phyloP scores from a whole-genome alignment of 2,888 invertebrate genomes.

The Drosophila robusta region DNA sequence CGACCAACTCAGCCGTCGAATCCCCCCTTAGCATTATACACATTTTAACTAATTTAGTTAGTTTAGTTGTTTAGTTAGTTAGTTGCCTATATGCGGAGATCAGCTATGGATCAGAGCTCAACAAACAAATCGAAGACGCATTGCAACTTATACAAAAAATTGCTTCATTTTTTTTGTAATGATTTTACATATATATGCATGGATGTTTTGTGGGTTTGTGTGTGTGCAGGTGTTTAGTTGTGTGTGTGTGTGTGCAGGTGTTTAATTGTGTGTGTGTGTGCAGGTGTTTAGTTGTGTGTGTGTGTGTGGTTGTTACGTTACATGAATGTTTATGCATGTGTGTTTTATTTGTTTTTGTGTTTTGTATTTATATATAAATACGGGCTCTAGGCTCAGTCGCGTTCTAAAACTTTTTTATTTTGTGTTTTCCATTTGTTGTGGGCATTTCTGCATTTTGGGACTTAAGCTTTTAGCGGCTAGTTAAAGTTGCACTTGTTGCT shows the following conservation, averaged over 20 bases:
- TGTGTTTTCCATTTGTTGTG: slow-evolving; percentile 18
- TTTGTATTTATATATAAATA: slow-evolving; percentile 50
- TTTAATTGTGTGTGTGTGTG: slow-evolving; percentile 11
- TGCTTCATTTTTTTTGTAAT: slow-evolving; percentile 19
- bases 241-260: slow-evolving; percentile 10
- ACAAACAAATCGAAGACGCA: slow-evolving; percentile 47
- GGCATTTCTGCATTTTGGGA: slow-evolving; percentile 13
- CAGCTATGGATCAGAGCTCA: slow-evolving; percentile 43
- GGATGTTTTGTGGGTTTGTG: slow-evolving; percentile 8
- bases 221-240: slow-evolving; percentile 12
- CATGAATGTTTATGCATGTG: slow-evolving; percentile 1
- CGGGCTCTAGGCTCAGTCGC: slow-evolving; percentile 58
- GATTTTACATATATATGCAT: slow-evolving; percentile 14
- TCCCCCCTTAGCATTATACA: slow-evolving; percentile 20
- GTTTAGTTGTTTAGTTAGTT: slow-evolving; percentile 35
- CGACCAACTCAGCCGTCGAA: slow-evolving; percentile 9
- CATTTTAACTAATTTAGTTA: slow-evolving; percentile 25
- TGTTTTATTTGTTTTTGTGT: not conserved
- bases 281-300: slow-evolving; percentile 15
- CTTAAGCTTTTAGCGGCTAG: slow-evolving; percentile 37
- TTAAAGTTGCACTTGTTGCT: slow-evolving; percentile 15
- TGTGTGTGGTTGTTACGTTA: slow-evolving; percentile 11
- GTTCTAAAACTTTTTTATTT: slow-evolving; percentile 43
- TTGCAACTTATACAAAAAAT: slow-evolving; percentile 15
- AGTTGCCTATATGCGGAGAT: slow-evolving; percentile 47